Base-by-base conservation (phyloP, 1,140 invertebrate genomes). In the Drosophila pallidifrons region DNA sequence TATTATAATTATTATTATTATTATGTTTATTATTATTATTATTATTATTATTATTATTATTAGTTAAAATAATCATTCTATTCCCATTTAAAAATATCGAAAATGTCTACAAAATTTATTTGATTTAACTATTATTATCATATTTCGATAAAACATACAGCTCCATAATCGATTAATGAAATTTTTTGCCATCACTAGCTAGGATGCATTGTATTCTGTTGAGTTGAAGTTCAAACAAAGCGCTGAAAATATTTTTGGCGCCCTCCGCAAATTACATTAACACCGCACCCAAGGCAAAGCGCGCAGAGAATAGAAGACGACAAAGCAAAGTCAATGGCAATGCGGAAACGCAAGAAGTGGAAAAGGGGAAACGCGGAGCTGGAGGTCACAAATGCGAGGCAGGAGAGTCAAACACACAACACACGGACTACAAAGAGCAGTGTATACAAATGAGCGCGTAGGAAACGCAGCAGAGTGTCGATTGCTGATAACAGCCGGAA, bases 401-500 rank as follows among this genome's bases (percentile, higher is more conserved):
- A 16, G 43, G 20, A 8, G 61, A 43, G 5, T 8, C 13, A 32
- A 32, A 32, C n/a, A 10, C 28, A 35, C 25, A 82, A 70, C 59
- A 51, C 57, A 63, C 30, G 30, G 7, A 32, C 8, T 41, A 51
- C n/a, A 2, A 30, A 25, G 25, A 30, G 32, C 30, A 66, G 60
- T 47, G 54, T 52, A 55, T 60, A 77, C 75, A 72, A 77, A 77
- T 77, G 75, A 75, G 68, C 69, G 49, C 68, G 30, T 57, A 73
- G 69, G 77, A 78, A 77, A 76, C 77, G 74, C 81, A 73, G 71
- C 78, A 54, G 69, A 88, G 83, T 88, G 83, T 89, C 83, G 85
- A 89, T 88, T 77, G 85, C 81, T 89, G 83, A 87, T 87, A 87
- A 87, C 85, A 88, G 80, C 83, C 85, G 85, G 85, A 89, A 83